These are phyloP conservation scores for Harmothoe impar DNA, from an alignment of 2,888 invertebrate species.

Conservation along the genomic window DNA sequence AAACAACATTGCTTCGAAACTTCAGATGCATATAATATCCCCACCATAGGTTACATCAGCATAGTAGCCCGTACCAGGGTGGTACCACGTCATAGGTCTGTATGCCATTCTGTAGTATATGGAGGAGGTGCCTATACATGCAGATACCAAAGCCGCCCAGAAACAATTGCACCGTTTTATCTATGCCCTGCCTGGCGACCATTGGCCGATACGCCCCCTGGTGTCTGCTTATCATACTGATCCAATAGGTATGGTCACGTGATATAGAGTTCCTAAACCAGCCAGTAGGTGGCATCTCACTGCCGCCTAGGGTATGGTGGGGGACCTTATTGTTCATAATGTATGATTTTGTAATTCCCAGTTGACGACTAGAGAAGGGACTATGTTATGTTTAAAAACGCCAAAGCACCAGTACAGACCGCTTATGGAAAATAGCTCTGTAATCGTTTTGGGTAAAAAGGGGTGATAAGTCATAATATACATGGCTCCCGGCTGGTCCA, in stretches of 20 bases:
- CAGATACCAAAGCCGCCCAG: no score
- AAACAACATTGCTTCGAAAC: no score
- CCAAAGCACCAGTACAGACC: no score
- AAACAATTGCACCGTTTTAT: no score
- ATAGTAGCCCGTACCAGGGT: background rate
- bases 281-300: background rate
- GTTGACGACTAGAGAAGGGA: no score
- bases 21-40: background rate
- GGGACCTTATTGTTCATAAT: background rate
- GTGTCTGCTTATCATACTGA: background rate
- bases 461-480: no score
- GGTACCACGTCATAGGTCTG: background rate
- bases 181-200: background rate
- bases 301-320: background rate
- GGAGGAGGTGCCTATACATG: background rate
- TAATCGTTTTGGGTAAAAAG: no score
- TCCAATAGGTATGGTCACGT: background rate
- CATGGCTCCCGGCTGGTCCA: no score
- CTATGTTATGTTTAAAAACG: no score
- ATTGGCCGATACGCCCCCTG: background rate
- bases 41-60: background rate
- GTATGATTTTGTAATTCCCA: no score
- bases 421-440: no score
- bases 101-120: background rate
- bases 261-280: background rate